Base-by-base conservation (phyloP, 2,113 vertebrate species). In the Perca fluviatilis region DNA sequence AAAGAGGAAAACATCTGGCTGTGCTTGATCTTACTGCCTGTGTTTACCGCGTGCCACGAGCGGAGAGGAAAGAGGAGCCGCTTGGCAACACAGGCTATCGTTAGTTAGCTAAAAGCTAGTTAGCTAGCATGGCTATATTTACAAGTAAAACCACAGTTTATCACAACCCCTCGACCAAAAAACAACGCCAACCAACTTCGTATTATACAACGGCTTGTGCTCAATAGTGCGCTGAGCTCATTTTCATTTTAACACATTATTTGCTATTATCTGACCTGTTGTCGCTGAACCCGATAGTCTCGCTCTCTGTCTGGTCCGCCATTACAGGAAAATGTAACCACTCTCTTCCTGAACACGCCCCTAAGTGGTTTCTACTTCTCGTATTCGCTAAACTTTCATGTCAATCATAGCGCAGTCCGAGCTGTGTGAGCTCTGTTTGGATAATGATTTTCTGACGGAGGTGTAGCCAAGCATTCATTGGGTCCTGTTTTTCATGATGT, bases 221-320 rank as follows among this genome's bases (percentile, higher is more conserved):
- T 49, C n/a, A 3, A n/a, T n/a, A 9, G 23, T n/a, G 21, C 2
- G 10, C 14, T 9, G 2, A 7, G 43, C 18, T 27, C 3, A 4
- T 23, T 43, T 47, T 40, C 0, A 27, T 67, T 73, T 61, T n/a
- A 56, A 51, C 3, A 2, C 25, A 25, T 33, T n/a, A 40, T 15
- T 47, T 4, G 15, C 40, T 74, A 0, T 51, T 53, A 51, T 78
- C 94, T 94, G 77, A 96, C 95, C 95, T 95, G 94, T 94, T 95
- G 61, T 95, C 95, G 92, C 72, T 93, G 89, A 95, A 94, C 27
- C 92, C 92, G 80, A 95, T 89, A 86, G 80, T 86, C 82, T 96
- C 95, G 89, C 79, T 95, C 47, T 96, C 95, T 82, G 88, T 82
- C 89, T 95, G 94, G 70, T 96, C 95, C 95, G 95, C 95, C 95